phyloP scores from a whole-genome alignment of 1,140 invertebrate genomes.

The Gryllus bimaculatus region DNA sequence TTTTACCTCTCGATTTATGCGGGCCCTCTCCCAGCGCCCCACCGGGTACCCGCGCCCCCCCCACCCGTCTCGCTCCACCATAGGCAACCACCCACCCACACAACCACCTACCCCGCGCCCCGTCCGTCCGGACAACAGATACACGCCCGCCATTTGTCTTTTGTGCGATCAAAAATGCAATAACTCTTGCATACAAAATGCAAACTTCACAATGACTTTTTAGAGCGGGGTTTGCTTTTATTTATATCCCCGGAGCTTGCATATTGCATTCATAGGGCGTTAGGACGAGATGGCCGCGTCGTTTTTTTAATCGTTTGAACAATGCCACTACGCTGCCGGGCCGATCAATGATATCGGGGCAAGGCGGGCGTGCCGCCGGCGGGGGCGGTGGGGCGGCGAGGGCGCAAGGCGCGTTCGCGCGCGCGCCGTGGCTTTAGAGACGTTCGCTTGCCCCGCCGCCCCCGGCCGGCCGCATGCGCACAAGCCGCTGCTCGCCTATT shows the following conservation, averaged over 20 bases:
- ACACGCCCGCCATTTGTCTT: constrained; percentile 10
- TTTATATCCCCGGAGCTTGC: not conserved
- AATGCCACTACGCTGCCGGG: not conserved
- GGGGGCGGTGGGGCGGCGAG: constrained; percentile 1
- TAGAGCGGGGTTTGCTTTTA: not conserved
- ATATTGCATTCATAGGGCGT: not conserved
- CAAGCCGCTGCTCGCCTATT: not conserved
- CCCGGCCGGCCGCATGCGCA: too few relatives aligned
- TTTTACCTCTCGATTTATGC: too few relatives aligned
- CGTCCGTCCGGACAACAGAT: not conserved
- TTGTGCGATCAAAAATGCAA: constrained; percentile 14
- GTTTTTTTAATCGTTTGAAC: constrained; percentile 9
- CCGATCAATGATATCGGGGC: not conserved
- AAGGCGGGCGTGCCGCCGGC: not conserved
- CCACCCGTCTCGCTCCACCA: too few relatives aligned
- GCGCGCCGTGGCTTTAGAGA: not conserved
- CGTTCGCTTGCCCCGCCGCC: too few relatives aligned
- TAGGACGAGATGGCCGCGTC: not conserved
- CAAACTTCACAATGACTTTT: not conserved
- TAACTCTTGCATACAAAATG: constrained; percentile 15
- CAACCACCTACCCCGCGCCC: too few relatives aligned
- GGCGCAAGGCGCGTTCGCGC: not conserved
- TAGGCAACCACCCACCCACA: too few relatives aligned
- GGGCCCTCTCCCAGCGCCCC: too few relatives aligned
- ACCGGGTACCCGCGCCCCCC: too few relatives aligned